Percentiles rank a stretch among this genome's conserved stretches.
These are phyloP conservation scores for Haliclystus octoradiatus DNA, from an alignment of 30 jellyfish, hydroid and myxozoan genomes.

Conservation along the genomic window DNA sequence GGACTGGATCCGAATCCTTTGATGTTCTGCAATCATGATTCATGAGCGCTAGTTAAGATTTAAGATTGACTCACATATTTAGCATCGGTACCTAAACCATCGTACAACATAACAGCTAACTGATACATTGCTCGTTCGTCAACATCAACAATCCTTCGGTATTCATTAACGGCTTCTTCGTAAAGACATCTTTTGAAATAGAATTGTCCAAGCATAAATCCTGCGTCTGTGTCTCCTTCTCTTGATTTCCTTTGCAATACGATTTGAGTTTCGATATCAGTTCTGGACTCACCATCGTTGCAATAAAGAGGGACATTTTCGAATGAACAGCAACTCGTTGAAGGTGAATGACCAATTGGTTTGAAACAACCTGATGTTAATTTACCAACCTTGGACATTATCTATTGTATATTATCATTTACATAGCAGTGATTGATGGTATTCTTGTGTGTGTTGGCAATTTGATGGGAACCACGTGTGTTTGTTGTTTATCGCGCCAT, in stretches of 20 bases:
- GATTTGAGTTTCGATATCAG: slow-evolving; percentile 4
- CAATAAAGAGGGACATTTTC: background rate
- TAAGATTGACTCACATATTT: slow-evolving; percentile 36
- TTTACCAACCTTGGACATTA: too few relatives aligned
- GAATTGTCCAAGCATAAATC: slow-evolving; percentile 46
- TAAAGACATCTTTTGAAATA: slow-evolving; percentile 22
- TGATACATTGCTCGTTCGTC: slow-evolving; percentile 66
- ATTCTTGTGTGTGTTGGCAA: too few relatives aligned
- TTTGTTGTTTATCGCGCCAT: too few relatives aligned
- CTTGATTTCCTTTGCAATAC: slow-evolving; percentile 3
- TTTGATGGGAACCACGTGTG: too few relatives aligned
- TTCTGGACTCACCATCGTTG: background rate
- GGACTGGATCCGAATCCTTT: too few relatives aligned
- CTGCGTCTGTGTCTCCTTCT: slow-evolving; percentile 27
- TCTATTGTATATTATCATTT: too few relatives aligned
- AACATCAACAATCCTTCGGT: slow-evolving; percentile 19
- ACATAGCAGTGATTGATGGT: too few relatives aligned
- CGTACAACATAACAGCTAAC: slow-evolving; percentile 77
- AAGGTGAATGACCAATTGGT: background rate
- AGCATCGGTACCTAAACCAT: slow-evolving; percentile 66
- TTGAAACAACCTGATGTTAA: background rate
- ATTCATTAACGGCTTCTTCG: slow-evolving; percentile 43
- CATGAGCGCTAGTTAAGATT: too few relatives aligned
- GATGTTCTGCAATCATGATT: too few relatives aligned
- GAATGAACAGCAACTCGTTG: background rate